A percentile compares a stretch with the other conserved stretches of the same genome.
Evolutionary conservation across 2,113 vertebrate species (phyloP).

Genomic region (Promerops cafer): DNA sequence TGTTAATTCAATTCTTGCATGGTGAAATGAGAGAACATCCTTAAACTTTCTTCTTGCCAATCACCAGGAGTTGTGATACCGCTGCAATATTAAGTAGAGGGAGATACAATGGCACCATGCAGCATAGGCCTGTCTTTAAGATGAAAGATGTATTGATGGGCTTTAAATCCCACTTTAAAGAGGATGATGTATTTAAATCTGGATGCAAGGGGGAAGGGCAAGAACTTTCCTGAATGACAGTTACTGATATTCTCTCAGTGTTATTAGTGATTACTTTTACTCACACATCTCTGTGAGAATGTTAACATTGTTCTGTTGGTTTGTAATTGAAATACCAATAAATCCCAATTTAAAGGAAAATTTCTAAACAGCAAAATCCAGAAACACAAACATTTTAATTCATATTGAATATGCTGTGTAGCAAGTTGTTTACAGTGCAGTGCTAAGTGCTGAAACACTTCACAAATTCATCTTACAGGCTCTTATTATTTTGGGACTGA

Average conservation of each 20-base stretch:
- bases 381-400: constrained; percentile 29
- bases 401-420: neutral
- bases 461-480: neutral
- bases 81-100: neutral
- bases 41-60: neutral
- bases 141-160: neutral
- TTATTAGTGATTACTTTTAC: constrained; percentile 48
- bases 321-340: constrained; percentile 28
- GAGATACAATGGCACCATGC: neutral
- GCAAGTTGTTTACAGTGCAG: neutral
- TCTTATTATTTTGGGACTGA: neutral
- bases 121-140: neutral
- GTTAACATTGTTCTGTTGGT: constrained; percentile 27
- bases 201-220: neutral
- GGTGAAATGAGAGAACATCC: neutral
- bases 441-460: neutral
- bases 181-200: constrained; percentile 27
- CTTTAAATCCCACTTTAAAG: constrained; percentile 18
- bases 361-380: constrained; percentile 41
- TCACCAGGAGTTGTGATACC: neutral
- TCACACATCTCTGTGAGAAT: neutral
- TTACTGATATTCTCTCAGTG: neutral
- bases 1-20: neutral
- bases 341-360: constrained; percentile 49
- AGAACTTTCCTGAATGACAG: constrained; percentile 11